A percentile compares a stretch with the other conserved stretches of the same genome.
phyloP scores from a whole-genome alignment of 2,888 invertebrate genomes.

The Sthenelais limicola region DNA sequence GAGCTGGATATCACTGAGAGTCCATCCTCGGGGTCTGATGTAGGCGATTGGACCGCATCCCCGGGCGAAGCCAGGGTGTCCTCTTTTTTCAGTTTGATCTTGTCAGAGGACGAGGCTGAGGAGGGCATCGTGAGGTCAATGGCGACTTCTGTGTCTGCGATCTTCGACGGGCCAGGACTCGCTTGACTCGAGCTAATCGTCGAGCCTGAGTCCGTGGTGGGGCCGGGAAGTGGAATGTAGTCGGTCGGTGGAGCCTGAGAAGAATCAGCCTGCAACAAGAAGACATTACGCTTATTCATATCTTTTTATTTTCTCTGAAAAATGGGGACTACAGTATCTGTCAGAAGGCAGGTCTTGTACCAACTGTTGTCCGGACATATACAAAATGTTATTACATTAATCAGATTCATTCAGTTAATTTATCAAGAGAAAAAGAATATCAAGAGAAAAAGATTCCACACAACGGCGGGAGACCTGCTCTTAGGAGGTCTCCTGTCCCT shows the following conservation, averaged over 20 bases:
- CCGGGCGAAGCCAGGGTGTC: slow-evolving; percentile 27
- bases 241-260: slow-evolving; percentile 29
- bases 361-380: no score
- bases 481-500: no score
- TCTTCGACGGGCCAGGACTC: background rate
- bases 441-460: no score
- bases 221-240: slow-evolving; percentile 49
- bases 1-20: slow-evolving; percentile 49
- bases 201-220: slow-evolving; percentile 44
- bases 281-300: background rate
- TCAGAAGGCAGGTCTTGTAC: no score
- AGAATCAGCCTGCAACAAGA: background rate
- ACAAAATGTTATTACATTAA: no score
- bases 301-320: background rate
- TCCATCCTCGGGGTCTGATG: slow-evolving; percentile 58
- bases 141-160: background rate
- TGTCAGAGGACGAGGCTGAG: background rate
- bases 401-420: no score
- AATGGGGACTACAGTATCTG: no score
- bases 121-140: slow-evolving; percentile 31
- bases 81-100: background rate
- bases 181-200: slow-evolving; percentile 29
- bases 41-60: slow-evolving; percentile 44
- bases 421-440: no score
- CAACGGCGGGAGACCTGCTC: no score